Evolutionary conservation across 2,888 invertebrate genomes (phyloP).

Genomic region (Penaeus monodon): DNA sequence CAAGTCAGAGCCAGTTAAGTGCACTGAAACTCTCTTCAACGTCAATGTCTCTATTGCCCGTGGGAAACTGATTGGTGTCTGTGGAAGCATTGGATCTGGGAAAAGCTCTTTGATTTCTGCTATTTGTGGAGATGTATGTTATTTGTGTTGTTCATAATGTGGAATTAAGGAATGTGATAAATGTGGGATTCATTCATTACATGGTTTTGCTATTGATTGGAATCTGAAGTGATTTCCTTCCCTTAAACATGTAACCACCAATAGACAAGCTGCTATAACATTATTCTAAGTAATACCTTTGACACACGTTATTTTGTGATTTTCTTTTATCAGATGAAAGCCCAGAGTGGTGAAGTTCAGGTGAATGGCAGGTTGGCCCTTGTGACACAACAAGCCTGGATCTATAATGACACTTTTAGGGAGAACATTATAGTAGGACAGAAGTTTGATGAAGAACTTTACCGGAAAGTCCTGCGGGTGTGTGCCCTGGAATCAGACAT

Average conservation of each 20-base stretch:
- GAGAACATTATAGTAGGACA: conserved; percentile 74
- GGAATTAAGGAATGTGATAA: too few relatives aligned
- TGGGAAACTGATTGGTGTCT: conserved; percentile 70
- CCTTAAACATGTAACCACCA: too few relatives aligned
- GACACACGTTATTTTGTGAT: background rate
- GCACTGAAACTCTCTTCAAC: conserved; percentile 65
- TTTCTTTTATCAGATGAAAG: conserved; percentile 67
- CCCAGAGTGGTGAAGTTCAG: conserved; percentile 68
- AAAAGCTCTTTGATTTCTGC: conserved; percentile 71
- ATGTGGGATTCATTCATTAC: too few relatives aligned
- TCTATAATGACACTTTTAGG: conserved; percentile 70
- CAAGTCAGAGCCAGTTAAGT: conserved; percentile 49
- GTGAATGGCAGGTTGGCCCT: conserved; percentile 70
- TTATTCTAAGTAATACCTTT: background rate
- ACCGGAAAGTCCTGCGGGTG: conserved; percentile 85
- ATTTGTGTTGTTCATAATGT: conserved; percentile 1
- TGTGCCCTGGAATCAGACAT: conserved; percentile 93
- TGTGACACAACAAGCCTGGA: conserved; percentile 71
- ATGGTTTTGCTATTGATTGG: too few relatives aligned
- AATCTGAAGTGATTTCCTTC: too few relatives aligned
- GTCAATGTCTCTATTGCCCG: conserved; percentile 67
- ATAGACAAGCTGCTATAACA: background rate
- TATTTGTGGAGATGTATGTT: conserved; percentile 70
- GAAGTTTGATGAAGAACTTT: conserved; percentile 78
- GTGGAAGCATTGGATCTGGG: conserved; percentile 71